phyloP scores from a whole-genome alignment of 2,888 invertebrate species.

The Chouioia cunea region DNA sequence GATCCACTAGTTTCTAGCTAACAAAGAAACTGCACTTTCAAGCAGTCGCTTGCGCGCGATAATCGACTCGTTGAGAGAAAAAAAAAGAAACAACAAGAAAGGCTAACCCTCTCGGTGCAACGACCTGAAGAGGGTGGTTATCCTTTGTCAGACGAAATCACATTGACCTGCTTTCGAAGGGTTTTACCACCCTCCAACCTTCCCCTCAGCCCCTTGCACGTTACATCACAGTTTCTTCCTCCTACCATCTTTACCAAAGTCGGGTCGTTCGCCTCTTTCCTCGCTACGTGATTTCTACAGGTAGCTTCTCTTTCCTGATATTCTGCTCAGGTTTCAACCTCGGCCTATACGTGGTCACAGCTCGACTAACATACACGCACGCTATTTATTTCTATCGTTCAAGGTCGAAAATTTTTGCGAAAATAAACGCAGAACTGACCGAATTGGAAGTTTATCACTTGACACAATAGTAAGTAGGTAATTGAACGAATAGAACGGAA shows the following conservation, averaged over 20 bases:
- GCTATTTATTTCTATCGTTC: too few species aligned
- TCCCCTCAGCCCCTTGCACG: constrained; percentile 10
- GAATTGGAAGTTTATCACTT: too few species aligned
- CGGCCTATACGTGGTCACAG: too few species aligned
- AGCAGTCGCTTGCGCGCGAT: background rate
- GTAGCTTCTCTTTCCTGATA: constrained; percentile 20
- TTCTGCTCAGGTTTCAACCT: too few species aligned
- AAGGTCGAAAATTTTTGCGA: too few species aligned
- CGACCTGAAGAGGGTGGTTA: constrained; percentile 23
- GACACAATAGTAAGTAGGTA: too few species aligned
- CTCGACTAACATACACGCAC: too few species aligned
- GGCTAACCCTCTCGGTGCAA: constrained; percentile 24
- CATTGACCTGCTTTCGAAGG: constrained; percentile 44
- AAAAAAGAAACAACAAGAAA: background rate
- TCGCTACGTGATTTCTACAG: constrained; percentile 48
- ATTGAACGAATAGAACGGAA: too few species aligned
- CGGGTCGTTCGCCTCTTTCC: background rate
- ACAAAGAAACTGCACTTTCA: too few species aligned
- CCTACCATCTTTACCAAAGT: background rate
- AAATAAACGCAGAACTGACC: too few species aligned
- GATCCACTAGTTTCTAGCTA: too few species aligned
- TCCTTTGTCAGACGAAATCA: constrained; percentile 44
- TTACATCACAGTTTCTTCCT: constrained; percentile 37
- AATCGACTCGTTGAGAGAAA: background rate
- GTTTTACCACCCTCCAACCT: background rate